Percentiles rank a stretch among this genome's conserved stretches.
Evolutionary conservation across 2,888 invertebrate species (phyloP).

Genomic region (Eretmocerus hayati): DNA sequence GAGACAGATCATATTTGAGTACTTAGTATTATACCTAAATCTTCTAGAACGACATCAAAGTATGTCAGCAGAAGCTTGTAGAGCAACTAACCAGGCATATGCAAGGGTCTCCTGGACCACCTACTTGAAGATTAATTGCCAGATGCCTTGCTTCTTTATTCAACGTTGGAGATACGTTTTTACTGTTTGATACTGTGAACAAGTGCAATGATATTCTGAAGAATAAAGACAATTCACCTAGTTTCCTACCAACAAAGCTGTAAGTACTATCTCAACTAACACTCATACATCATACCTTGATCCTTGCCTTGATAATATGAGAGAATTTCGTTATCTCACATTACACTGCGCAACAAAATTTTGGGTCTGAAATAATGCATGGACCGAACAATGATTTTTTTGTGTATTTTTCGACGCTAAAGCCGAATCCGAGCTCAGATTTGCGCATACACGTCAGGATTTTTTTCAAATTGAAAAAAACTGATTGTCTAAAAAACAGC

Average conservation of each 20-base stretch:
- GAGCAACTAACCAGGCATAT: slow-evolving; percentile 88
- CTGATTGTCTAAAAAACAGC: too few species aligned
- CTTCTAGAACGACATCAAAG: slow-evolving; percentile 88
- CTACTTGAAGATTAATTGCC: slow-evolving; percentile 85
- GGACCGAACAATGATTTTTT: too few species aligned
- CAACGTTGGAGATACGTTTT: slow-evolving; percentile 94
- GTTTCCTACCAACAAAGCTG: slow-evolving; percentile 89
- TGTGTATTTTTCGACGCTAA: too few species aligned
- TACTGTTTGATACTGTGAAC: slow-evolving; percentile 94
- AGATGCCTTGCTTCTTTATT: slow-evolving; percentile 89
- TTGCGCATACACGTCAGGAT: too few species aligned
- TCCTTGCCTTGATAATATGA: too few species aligned
- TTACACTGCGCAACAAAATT: too few species aligned
- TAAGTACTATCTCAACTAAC: slow-evolving; percentile 52
- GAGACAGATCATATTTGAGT: too few species aligned
- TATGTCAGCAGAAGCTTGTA: slow-evolving; percentile 90
- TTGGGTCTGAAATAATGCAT: too few species aligned
- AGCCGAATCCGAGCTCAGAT: too few species aligned
- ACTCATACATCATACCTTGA: too few species aligned
- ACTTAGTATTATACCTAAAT: slow-evolving; percentile 2
- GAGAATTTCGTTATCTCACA: too few species aligned
- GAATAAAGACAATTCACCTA: slow-evolving; percentile 95
- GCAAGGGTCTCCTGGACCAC: slow-evolving; percentile 86
- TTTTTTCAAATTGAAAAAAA: too few species aligned
- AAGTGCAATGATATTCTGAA: slow-evolving; percentile 96